phyloP scores from a whole-genome alignment of 1,140 invertebrate species.

The Acromyrmex echinatior region DNA sequence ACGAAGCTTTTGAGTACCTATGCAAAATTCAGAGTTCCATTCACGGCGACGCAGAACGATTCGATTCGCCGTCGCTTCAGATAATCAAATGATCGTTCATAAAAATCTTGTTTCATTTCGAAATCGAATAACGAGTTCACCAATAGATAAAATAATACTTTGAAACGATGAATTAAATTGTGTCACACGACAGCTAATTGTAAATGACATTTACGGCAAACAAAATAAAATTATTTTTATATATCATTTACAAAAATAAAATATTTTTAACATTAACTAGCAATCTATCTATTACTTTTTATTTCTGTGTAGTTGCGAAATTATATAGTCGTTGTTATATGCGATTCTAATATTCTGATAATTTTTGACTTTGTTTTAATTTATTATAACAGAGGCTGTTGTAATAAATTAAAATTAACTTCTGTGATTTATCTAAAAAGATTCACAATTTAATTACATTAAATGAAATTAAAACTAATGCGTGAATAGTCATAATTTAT shows the following conservation, averaged over 20 bases:
- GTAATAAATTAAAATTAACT: not conserved
- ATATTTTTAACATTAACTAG: not conserved
- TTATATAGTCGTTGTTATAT: not conserved
- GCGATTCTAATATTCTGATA: not conserved
- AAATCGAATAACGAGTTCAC: slow-evolving; percentile 1
- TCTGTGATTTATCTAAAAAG: not conserved
- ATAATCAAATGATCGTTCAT: slow-evolving; percentile 47
- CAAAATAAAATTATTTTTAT: not conserved
- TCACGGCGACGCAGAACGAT: slow-evolving; percentile 19
- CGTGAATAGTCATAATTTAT: not conserved
- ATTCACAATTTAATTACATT: not conserved
- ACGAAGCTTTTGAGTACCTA: slow-evolving; percentile 24
- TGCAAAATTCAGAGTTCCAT: slow-evolving; percentile 53
- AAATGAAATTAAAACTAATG: not conserved
- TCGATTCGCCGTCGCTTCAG: slow-evolving; percentile 20
- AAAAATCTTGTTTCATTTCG: slow-evolving; percentile 12
- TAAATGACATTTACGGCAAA: not conserved
- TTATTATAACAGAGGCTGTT: not conserved
- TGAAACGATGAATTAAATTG: slow-evolving; percentile 9
- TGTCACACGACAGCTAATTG: not conserved
- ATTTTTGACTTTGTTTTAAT: not conserved
- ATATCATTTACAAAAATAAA: not conserved
- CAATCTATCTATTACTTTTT: not conserved
- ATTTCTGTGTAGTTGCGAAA: not conserved
- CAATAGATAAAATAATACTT: slow-evolving; percentile 5